A percentile compares a stretch with the other conserved stretches of the same genome.
Conservation (phyloP, 2,797 vertebrate species). For the Phrynocephalus guinanensis region DNA sequence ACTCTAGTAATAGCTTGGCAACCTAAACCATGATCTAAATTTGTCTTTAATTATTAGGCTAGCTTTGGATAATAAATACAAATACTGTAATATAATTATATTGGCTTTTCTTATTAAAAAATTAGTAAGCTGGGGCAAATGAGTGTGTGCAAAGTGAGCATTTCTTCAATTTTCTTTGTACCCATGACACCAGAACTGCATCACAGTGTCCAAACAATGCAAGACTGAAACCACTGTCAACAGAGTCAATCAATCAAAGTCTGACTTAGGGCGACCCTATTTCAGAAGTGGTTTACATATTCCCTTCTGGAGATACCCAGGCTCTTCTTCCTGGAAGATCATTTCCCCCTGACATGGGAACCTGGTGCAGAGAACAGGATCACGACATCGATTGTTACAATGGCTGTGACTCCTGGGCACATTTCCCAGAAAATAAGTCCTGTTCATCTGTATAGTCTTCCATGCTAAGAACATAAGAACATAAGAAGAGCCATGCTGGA, state of each 20-base stretch:
- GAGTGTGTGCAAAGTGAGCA: neutral
- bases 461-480: no score
- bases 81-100: slow-evolving; percentile 1
- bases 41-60: slow-evolving; percentile 40
- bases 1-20: neutral
- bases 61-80: slow-evolving; percentile 24
- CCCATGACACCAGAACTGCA: no score
- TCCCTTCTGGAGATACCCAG: no score
- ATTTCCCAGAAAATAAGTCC: neutral
- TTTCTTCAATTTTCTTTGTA: no score
- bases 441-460: neutral
- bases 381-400: neutral
- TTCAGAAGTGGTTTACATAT: no score
- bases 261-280: no score
- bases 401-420: neutral
- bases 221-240: no score
- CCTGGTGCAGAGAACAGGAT: neutral
- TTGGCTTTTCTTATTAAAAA: neutral
- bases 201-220: no score
- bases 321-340: neutral
- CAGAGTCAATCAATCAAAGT: no score
- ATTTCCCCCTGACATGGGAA: neutral
- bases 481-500: no score
- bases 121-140: neutral
- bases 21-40: slow-evolving; percentile 8